These are phyloP conservation scores for Dromiciops gliroides DNA, from an alignment of 2,113 vertebrate species.

Conservation along the genomic window DNA sequence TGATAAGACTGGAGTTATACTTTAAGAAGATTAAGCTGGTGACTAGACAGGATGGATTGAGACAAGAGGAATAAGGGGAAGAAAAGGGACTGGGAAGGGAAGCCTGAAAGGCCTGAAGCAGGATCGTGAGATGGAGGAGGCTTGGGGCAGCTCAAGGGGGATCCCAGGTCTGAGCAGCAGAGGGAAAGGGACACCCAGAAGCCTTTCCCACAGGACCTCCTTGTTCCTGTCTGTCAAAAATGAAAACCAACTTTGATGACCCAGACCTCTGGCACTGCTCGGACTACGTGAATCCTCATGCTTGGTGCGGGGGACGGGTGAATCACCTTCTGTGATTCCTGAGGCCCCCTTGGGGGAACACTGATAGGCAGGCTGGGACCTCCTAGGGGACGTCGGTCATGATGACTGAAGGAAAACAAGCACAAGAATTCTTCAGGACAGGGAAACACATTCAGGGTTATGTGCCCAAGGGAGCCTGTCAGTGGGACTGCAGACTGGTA, in stretches of 20 bases:
- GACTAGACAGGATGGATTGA: neutral
- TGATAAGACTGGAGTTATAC: too few relatives aligned
- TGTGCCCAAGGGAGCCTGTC: neutral
- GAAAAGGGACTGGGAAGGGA: neutral
- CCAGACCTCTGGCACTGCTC: neutral
- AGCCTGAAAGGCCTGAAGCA: too few relatives aligned
- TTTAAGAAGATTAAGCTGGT: too few relatives aligned
- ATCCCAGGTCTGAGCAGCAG: neutral
- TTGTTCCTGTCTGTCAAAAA: neutral
- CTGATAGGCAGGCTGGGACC: neutral
- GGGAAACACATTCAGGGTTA: constrained; percentile 5
- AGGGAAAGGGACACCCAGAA: neutral
- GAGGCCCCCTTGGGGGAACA: neutral
- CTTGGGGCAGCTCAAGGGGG: neutral
- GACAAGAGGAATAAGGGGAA: neutral
- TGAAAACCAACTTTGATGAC: neutral
- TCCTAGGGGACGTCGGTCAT: neutral
- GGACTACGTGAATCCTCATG: neutral
- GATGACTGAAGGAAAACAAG: constrained; percentile 34
- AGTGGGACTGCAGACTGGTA: neutral
- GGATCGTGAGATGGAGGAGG: too few relatives aligned
- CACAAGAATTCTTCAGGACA: constrained; percentile 29
- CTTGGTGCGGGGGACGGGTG: neutral
- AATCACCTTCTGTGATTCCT: neutral
- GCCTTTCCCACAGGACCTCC: neutral